A percentile compares a stretch with the other conserved stretches of the same genome.
Evolutionary conservation across 2,888 invertebrate species (phyloP).

Genomic region (Hedychridium roseum): DNA sequence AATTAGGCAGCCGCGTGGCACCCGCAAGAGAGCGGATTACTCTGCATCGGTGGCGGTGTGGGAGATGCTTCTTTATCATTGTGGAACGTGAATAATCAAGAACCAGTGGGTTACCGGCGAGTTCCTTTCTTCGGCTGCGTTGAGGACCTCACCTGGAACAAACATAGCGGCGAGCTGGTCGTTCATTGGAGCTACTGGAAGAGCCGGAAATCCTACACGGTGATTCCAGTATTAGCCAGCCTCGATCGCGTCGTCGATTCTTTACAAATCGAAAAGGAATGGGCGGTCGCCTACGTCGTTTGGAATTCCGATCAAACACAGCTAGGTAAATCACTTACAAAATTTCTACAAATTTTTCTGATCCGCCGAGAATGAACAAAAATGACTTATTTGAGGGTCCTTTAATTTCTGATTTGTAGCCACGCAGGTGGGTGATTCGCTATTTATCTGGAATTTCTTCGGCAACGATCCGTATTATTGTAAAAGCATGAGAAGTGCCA

Average conservation of each 20-base stretch:
- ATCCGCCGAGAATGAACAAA: background rate
- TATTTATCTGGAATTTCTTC: constrained; percentile 49
- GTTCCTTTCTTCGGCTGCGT: constrained; percentile 37
- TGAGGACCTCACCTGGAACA: constrained; percentile 48
- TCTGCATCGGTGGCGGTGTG: constrained; percentile 51
- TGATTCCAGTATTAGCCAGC: constrained; percentile 43
- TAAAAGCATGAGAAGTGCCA: constrained; percentile 15
- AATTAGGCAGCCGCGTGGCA: constrained; percentile 54
- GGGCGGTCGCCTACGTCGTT: constrained; percentile 25
- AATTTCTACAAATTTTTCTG: background rate
- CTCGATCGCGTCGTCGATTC: constrained; percentile 48
- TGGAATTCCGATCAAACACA: constrained; percentile 48
- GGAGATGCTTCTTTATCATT: constrained; percentile 44
- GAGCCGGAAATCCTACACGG: constrained; percentile 19
- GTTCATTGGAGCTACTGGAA: constrained; percentile 48
- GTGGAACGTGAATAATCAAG: constrained; percentile 44
- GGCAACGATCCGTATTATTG: constrained; percentile 31
- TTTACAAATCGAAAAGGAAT: constrained; percentile 30
- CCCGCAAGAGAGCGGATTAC: constrained; percentile 39
- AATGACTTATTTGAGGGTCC: too few relatives aligned
- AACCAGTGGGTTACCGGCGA: constrained; percentile 32
- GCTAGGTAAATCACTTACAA: constrained; percentile 35
- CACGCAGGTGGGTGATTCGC: constrained; percentile 25
- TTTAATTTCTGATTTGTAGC: too few relatives aligned
- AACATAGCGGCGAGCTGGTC: constrained; percentile 50